These are phyloP conservation scores for Cataglyphis altisquamis DNA, from an alignment of 2,888 invertebrate genomes.

Conservation along the genomic window DNA sequence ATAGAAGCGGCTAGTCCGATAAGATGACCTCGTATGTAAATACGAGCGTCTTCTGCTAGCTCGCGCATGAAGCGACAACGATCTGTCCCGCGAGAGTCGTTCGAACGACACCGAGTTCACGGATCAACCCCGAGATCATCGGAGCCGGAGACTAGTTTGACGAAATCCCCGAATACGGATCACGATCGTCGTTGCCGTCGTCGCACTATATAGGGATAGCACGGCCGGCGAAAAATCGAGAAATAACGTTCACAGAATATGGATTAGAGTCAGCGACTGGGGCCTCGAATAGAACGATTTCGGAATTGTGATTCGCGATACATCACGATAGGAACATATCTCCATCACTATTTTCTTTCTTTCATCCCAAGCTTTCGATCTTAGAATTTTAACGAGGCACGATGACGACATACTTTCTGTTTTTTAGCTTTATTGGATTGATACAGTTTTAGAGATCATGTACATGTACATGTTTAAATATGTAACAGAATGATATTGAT, in stretches of 20 bases:
- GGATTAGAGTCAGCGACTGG: slow-evolving; percentile 50
- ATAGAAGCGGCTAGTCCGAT: slow-evolving; percentile 42
- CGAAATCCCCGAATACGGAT: slow-evolving; percentile 49
- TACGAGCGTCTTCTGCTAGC: slow-evolving; percentile 73
- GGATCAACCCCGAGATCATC: slow-evolving; percentile 45
- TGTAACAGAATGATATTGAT: not conserved
- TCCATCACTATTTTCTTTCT: not conserved
- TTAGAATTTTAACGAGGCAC: slow-evolving; percentile 34
- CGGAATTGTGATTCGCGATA: slow-evolving; percentile 32
- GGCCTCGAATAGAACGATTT: slow-evolving; percentile 49
- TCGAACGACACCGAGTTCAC: slow-evolving; percentile 63
- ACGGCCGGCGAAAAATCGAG: slow-evolving; percentile 57
- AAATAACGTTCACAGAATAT: slow-evolving; percentile 53
- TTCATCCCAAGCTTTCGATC: not conserved
- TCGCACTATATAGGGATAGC: slow-evolving; percentile 10
- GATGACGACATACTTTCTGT: not conserved
- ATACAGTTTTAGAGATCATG: not conserved
- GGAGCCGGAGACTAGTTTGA: slow-evolving; percentile 55
- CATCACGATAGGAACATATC: slow-evolving; percentile 20
- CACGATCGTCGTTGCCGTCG: slow-evolving; percentile 10
- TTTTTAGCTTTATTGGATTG: not conserved
- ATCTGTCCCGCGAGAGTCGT: slow-evolving; percentile 76
- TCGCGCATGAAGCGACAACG: slow-evolving; percentile 78
- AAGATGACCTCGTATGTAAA: slow-evolving; percentile 77
- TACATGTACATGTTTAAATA: not conserved